Conservation (phyloP, 2,113 vertebrate species). For the Osmerus eperlanus region DNA sequence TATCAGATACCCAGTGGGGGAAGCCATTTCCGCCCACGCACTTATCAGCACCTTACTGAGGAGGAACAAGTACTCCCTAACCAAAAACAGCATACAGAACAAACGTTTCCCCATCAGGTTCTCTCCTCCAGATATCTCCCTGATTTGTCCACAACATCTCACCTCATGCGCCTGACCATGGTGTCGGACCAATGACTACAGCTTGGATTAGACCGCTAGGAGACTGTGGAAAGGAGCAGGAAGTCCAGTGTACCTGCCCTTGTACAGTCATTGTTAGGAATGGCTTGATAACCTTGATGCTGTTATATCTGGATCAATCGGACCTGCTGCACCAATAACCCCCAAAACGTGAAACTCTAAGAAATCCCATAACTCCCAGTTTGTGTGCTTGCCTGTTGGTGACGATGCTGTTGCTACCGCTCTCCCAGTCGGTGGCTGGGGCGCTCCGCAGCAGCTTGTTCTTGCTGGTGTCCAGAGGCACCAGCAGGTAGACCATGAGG, state of each 20-base stretch:
- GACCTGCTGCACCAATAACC: no score
- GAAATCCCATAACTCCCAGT: background rate
- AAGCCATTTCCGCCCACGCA: slow-evolving; percentile 49
- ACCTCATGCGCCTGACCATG: no score
- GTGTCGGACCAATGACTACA: no score
- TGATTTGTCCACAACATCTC: slow-evolving; percentile 34
- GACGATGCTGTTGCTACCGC: slow-evolving; percentile 96
- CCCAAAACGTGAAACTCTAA: no score
- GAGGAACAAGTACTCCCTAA: slow-evolving; percentile 39
- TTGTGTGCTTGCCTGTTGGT: slow-evolving; percentile 80
- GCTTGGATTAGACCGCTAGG: no score
- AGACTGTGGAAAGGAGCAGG: no score
- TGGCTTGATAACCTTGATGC: no score
- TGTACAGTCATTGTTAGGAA: no score
- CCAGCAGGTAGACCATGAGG: slow-evolving; percentile 97
- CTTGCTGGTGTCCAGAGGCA: slow-evolving; percentile 94
- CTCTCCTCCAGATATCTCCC: slow-evolving; percentile 22
- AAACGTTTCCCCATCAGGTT: slow-evolving; percentile 4
- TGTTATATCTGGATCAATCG: no score
- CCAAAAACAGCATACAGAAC: slow-evolving; percentile 12
- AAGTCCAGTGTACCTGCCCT: no score
- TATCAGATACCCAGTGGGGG: slow-evolving; percentile 48
- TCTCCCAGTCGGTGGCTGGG: slow-evolving; percentile 91
- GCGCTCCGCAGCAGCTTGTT: slow-evolving; percentile 85
- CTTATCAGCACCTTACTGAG: slow-evolving; percentile 41